Conservation (phyloP, 1,140 invertebrate genomes). For the Coptotermes formosanus region DNA sequence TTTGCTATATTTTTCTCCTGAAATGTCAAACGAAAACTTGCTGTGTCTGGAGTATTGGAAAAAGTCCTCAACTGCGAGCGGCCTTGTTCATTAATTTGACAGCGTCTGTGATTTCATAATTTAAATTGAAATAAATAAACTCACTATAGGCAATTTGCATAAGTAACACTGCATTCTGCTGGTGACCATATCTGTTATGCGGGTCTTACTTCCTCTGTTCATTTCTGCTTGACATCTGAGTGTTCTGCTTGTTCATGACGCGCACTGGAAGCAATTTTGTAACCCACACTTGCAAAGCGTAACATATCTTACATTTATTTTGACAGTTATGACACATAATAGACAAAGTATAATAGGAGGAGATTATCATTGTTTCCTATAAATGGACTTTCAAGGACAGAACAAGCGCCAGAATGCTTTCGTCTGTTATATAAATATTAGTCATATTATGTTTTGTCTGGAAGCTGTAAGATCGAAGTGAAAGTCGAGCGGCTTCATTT, state of each 20-base stretch:
- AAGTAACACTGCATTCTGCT: neutral
- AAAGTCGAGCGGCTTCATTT: neutral
- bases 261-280: neutral
- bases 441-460: neutral
- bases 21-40: too few species aligned
- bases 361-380: neutral
- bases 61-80: too few species aligned
- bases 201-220: neutral
- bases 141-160: too few species aligned
- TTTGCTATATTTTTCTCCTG: too few species aligned
- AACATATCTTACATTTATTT: neutral
- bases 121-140: too few species aligned
- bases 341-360: neutral
- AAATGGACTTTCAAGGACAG: neutral
- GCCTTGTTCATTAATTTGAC: too few species aligned
- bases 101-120: too few species aligned
- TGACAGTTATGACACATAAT: neutral
- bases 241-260: neutral
- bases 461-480: neutral
- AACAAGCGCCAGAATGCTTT: neutral
- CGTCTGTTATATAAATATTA: neutral
- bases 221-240: neutral
- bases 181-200: neutral
- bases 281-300: neutral
- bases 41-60: too few species aligned